Evolutionary conservation across 2,113 vertebrate genomes (phyloP), one percentile per base, ranked within the genome.

Genomic region (Penelope pileata): DNA sequence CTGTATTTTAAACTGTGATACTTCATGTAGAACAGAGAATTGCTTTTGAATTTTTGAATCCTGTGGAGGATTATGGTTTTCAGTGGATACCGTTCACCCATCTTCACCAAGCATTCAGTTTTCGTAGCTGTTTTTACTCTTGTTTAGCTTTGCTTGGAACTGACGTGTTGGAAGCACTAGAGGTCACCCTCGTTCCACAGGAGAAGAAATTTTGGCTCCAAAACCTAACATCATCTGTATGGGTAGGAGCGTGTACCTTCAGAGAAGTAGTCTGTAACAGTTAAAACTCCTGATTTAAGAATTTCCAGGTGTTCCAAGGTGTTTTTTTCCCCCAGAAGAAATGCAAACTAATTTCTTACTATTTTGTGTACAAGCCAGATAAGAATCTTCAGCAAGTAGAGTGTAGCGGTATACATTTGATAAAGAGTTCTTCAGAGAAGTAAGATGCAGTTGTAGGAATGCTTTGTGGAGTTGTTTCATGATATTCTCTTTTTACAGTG

Each of bases 121-220:
- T 75, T 53, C 64, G 18, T 48, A 73, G 38, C 10, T 50, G 32
- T 1, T 76, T 70, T 40, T 89, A 29, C 64, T 74, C 38, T 80
- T 79, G 6, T 69, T 89, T 73, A 60, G 18, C 32, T 83, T 75
- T 90, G 32, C 47, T 94, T 94, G 56, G 42, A 93, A 59, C 54
- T 90, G 59, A 43, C 72, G 70, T 74, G 10, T 58, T 91, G 50
- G 29, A 91, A 82, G 79, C 96, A 79, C 95, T 96, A 97, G 96
- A 87, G 90, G 96, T 97, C 96, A 86, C 90, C 79, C 82, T n/a
- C 91, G 91, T 83, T 94, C 93, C 79, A 86, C 51, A 90, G 59
- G 67, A 90, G 36, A 24, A 77, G 42, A 90, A 81, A 53, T 69
- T 94, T 48, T 80, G 58, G 4, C 79, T 83, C 36, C 40, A 88